A percentile compares a stretch with the other conserved stretches of the same genome.
These are phyloP conservation scores for Rhyacophila evoluta DNA, from an alignment of 2,888 invertebrate species.

Conservation along the genomic window DNA sequence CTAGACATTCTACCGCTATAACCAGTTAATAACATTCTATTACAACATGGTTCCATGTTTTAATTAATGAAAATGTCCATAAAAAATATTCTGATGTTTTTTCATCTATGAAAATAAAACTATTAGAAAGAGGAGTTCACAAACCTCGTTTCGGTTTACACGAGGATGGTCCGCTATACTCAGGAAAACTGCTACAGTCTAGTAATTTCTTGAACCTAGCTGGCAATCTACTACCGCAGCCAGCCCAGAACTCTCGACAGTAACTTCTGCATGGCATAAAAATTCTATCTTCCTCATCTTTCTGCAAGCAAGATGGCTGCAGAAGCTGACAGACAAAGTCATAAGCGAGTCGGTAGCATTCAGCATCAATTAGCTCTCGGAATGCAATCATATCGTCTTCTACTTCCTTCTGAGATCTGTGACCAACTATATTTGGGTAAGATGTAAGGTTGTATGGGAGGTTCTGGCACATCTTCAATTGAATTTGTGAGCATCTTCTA, in stretches of 20 bases:
- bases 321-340: constrained; percentile 90
- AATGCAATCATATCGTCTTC: constrained; percentile 83
- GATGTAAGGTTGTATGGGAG: constrained; percentile 84
- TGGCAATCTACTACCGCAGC: constrained; percentile 83
- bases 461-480: constrained; percentile 77
- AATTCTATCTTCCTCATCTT: constrained; percentile 67
- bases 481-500: constrained; percentile 76
- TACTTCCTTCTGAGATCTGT: constrained; percentile 74
- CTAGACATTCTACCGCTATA: no score
- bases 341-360: constrained; percentile 89
- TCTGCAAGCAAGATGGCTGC: constrained; percentile 79
- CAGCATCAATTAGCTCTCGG: constrained; percentile 89
- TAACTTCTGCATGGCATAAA: constrained; percentile 84
- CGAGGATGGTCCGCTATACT: constrained; percentile 79
- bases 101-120: no score
- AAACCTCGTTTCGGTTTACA: constrained; percentile 83
- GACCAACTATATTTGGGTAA: constrained; percentile 85
- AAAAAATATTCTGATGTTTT: no score
- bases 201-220: constrained; percentile 78
- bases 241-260: constrained; percentile 85
- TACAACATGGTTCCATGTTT: no score
- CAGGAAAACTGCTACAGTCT: constrained; percentile 84
- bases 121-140: no score
- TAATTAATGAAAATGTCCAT: no score
- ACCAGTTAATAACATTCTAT: no score